Evolutionary conservation across 23 tunicate species (phyloP).

Genomic region (Phallusia fumigata): DNA sequence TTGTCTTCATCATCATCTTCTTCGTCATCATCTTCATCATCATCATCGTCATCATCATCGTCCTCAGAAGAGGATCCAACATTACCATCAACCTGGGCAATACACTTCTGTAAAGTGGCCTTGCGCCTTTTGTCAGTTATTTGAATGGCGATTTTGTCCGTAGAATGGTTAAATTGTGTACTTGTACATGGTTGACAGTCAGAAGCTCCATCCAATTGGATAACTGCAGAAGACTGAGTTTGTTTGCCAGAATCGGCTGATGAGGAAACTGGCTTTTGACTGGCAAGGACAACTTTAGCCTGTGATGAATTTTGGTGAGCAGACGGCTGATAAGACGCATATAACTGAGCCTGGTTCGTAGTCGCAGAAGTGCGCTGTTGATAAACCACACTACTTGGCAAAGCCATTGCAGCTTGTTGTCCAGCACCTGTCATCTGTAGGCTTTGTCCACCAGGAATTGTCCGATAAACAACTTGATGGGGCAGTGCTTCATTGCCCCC

Average conservation of each 20-base stretch:
- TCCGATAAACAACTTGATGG: slow-evolving; percentile 47
- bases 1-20: slow-evolving; percentile 94
- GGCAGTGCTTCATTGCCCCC: neutral
- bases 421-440: slow-evolving; percentile 60
- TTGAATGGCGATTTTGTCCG: slow-evolving; percentile 14
- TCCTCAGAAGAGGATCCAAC: slow-evolving; percentile 50
- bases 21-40: slow-evolving; percentile 91
- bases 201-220: slow-evolving; percentile 76
- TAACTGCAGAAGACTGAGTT: slow-evolving; percentile 46
- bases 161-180: neutral
- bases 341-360: slow-evolving; percentile 29
- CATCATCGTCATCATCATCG: slow-evolving; percentile 54
- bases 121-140: neutral
- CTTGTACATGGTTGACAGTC: slow-evolving; percentile 17
- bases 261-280: neutral
- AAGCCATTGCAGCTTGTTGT: slow-evolving; percentile 74
- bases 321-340: slow-evolving; percentile 49
- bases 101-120: neutral
- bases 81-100: slow-evolving; percentile 65
- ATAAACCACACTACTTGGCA: slow-evolving; percentile 49
- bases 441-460: slow-evolving; percentile 25
- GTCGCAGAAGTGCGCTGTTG: slow-evolving; percentile 41
- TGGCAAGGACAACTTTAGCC: neutral
- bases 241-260: neutral
- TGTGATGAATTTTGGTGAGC: neutral